Conservation (phyloP, 35 echinoderm and acorn worm species). For the Diadema setosum region DNA sequence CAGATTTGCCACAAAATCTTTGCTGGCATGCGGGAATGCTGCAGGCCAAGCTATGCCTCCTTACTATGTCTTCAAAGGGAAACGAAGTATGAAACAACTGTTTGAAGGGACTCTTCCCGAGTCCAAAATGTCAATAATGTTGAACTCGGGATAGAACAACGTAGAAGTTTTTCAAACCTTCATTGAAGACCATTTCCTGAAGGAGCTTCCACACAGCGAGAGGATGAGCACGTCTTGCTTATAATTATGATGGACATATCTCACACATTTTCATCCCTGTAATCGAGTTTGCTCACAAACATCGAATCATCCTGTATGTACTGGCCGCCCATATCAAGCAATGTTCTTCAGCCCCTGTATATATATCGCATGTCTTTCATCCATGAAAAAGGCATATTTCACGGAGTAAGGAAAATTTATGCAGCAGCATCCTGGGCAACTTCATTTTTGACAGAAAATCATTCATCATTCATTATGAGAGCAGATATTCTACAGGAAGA, state of each 20-base stretch:
- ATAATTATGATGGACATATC: conserved; percentile 33
- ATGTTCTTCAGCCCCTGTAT: neutral
- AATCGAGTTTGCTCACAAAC: neutral
- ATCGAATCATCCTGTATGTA: neutral
- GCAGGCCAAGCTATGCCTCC: neutral
- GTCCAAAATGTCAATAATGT: neutral
- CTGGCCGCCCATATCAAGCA: neutral
- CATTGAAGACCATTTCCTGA: neutral
- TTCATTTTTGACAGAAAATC: too few relatives aligned
- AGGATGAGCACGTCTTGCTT: neutral
- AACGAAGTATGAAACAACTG: neutral
- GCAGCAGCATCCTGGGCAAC: neutral
- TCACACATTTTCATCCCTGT: conserved; percentile 10
- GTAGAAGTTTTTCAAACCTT: neutral
- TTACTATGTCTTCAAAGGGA: conserved; percentile 29
- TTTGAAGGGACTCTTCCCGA: neutral
- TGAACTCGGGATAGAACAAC: conserved; percentile 34
- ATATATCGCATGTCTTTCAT: neutral
- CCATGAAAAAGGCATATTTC: neutral
- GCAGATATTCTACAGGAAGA: too few relatives aligned
- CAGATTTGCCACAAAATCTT: neutral
- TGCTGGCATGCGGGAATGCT: conserved; percentile 12
- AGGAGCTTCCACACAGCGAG: neutral
- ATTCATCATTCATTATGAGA: too few relatives aligned
- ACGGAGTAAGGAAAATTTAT: neutral